Base-by-base conservation (phyloP, 1,140 invertebrate genomes). In the Dryas iulia region DNA sequence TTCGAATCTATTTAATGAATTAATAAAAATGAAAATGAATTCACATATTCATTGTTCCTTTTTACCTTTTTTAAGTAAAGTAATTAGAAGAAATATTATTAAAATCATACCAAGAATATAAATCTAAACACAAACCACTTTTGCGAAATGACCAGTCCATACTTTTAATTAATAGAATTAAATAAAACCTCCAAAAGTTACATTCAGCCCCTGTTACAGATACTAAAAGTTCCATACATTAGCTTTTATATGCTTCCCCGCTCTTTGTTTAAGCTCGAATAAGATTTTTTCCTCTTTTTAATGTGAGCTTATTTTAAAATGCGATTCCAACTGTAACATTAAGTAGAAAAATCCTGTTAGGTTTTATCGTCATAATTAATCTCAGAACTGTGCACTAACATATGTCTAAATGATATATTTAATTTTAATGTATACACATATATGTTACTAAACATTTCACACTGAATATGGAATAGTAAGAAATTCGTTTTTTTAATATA, bases 141-240 rank as follows among this genome's bases (percentile, higher is more conserved):
- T 47, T 14, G 3, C 14, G 1, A 7, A 47, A 8, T 1, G 10
- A 21, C 6, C 4, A 21, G 14, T 47, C 1, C 2, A 21, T 11
- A 12, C n/a, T 0, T 47, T 11, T 47, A 21, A 47, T 47, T 21
- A 39, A 60, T 39, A 60, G 25, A 26, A 39, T 59, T n/a, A 25
- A 25, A 59, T 39, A 33, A 39, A 47, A 60, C 21, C 11, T 31
- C 14, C 28, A 57, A 69, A 59, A 63, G 28, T 58, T 59, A 26
- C 58, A 65, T 59, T 63, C 69, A 23, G 31, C 65, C 39, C 39
- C 58, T 56, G 69, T 65, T 71, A 71, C 59, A 71, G 69, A 71
- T 54, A 71, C 56, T 66, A 71, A 71, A 64, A 71, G 18, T 66
- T 71, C 69, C 64, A 67, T 66, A 71, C 59, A 66, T 71, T 71